Percentiles rank a stretch among this genome's conserved stretches.
phyloP scores from a whole-genome alignment of 2,113 vertebrate genomes.

The Syngnathoides biaculeatus region DNA sequence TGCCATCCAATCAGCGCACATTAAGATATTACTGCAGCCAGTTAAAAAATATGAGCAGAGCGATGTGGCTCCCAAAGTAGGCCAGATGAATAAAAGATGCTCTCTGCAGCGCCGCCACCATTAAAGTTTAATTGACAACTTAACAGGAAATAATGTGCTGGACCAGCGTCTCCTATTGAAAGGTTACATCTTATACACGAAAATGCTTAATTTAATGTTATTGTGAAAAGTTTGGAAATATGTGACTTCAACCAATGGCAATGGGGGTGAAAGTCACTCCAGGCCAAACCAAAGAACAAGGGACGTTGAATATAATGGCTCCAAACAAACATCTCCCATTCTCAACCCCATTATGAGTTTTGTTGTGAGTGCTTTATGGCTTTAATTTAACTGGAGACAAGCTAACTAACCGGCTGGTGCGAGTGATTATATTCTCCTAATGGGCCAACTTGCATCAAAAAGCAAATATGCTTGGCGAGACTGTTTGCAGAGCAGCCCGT shows the following conservation, averaged over 20 bases:
- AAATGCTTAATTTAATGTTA: not conserved
- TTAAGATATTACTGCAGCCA: constrained; percentile 26
- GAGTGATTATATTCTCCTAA: not conserved
- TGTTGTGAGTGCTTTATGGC: not conserved
- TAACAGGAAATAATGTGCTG: constrained; percentile 45
- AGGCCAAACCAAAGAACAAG: not conserved
- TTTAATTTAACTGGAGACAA: not conserved
- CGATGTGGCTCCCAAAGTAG: constrained; percentile 34
- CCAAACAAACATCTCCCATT: not conserved
- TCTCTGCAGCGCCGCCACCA: constrained; percentile 3
- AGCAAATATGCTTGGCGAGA: not conserved
- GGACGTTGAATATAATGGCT: not conserved
- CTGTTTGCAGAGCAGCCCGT: not conserved
- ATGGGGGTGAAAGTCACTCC: not conserved
- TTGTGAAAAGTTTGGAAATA: not conserved
- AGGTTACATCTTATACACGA: not conserved
- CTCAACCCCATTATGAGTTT: not conserved
- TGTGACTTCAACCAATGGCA: not conserved
- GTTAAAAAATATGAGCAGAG: constrained; percentile 35
- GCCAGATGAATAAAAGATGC: constrained; percentile 50
- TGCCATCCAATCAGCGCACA: not conserved
- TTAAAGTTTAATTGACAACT: constrained; percentile 54
- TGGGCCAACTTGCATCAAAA: not conserved
- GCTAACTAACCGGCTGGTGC: not conserved
- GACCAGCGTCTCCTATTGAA: constrained; percentile 8